Evolutionary conservation across 2,888 invertebrate species (phyloP).

Genomic region (Patella ulyssiponensis): DNA sequence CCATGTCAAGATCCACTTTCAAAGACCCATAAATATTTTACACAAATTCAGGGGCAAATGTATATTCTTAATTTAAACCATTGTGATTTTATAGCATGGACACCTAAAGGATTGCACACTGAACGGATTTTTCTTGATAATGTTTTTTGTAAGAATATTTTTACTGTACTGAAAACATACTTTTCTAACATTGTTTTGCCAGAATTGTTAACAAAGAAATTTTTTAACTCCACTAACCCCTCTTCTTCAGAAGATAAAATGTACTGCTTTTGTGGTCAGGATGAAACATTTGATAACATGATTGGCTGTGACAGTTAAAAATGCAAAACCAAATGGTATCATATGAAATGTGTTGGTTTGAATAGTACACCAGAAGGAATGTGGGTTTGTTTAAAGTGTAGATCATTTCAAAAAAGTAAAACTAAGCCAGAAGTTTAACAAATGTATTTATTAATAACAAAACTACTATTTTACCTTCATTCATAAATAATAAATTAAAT

Average conservation of each 20-base stretch:
- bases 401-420: neutral
- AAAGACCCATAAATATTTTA: neutral
- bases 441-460: no score
- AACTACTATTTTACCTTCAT: no score
- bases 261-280: neutral
- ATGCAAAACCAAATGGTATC: neutral
- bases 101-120: neutral
- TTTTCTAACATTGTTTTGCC: slow-evolving; percentile 6
- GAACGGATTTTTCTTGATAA: neutral
- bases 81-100: slow-evolving; percentile 9
- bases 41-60: slow-evolving; percentile 11
- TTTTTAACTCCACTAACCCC: no score
- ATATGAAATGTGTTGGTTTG: neutral
- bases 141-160: neutral
- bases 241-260: neutral
- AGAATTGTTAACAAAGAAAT: neutral
- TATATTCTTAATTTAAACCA: neutral
- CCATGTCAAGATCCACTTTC: neutral
- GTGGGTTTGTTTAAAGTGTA: slow-evolving; percentile 4
- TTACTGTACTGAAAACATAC: neutral
- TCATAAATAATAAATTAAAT: no score
- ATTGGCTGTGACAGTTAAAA: neutral
- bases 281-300: neutral
- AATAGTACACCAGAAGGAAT: neutral
- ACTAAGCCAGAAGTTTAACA: no score